Conservation (phyloP, 2,113 vertebrate genomes). For the Apodemus sylvaticus region DNA sequence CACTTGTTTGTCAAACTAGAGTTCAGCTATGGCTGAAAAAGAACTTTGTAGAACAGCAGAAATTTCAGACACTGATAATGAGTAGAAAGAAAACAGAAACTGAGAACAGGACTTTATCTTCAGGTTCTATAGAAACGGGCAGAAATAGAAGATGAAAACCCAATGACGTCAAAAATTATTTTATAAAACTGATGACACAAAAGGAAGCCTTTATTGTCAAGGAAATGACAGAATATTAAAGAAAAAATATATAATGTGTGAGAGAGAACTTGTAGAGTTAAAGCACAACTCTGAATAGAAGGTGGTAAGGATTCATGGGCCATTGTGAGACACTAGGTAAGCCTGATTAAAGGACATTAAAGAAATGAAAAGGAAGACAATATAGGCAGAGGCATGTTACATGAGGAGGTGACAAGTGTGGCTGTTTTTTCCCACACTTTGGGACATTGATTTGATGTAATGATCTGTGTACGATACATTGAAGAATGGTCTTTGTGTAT, state of each 20-base stretch:
- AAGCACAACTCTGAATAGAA: not conserved
- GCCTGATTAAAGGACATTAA: not conserved
- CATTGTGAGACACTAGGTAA: not conserved
- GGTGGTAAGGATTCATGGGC: not conserved
- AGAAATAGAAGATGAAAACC: not conserved
- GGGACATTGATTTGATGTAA: slow-evolving; percentile 45
- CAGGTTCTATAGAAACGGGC: not conserved
- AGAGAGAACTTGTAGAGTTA: not conserved
- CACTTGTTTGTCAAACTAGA: not conserved
- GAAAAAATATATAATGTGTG: not conserved
- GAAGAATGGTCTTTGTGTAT: not conserved
- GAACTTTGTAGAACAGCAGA: not conserved
- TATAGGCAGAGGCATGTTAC: not conserved
- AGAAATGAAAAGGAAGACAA: not conserved
- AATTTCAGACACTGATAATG: not conserved
- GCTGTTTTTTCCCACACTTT: slow-evolving; percentile 9
- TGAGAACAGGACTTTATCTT: not conserved
- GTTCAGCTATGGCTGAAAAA: not conserved
- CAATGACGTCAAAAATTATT: not conserved
- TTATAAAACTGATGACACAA: not conserved
- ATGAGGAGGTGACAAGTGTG: not conserved
- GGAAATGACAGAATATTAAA: not conserved
- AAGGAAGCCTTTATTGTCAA: not conserved
- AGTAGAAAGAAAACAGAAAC: not conserved
- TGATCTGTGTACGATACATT: not conserved